Conservation (phyloP, 2,888 invertebrate genomes). For the Invenusta paracnida region DNA sequence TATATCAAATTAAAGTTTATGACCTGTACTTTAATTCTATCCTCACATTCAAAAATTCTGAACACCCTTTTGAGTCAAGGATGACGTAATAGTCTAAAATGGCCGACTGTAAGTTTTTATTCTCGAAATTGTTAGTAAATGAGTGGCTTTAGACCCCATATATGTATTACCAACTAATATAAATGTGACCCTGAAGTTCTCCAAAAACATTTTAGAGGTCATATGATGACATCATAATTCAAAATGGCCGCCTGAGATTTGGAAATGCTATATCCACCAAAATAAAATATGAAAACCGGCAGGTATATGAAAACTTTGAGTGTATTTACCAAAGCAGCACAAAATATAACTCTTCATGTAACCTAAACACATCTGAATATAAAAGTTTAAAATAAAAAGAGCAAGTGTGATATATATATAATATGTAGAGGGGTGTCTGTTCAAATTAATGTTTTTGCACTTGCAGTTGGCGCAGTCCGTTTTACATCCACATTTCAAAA, state of each 20-base stretch:
- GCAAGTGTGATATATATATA: not conserved
- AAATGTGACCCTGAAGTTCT: conserved; percentile 2
- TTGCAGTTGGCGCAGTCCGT: conserved; percentile 14
- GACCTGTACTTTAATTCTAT: too few relatives aligned
- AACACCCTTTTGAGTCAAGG: conserved; percentile 18
- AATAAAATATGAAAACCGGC: conserved; percentile 12
- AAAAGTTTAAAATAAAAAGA: not conserved
- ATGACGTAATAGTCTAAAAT: conserved; percentile 11
- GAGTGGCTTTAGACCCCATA: conserved; percentile 8
- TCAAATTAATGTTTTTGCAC: conserved; percentile 16
- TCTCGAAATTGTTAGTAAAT: not conserved
- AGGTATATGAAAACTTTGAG: conserved; percentile 10
- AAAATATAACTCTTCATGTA: conserved; percentile 23
- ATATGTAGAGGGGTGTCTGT: not conserved
- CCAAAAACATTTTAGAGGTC: conserved; percentile 7
- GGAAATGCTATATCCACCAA: conserved; percentile 7
- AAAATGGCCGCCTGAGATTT: conserved; percentile 20
- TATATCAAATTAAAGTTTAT: too few relatives aligned
- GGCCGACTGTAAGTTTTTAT: conserved; percentile 20
- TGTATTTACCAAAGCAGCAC: not conserved
- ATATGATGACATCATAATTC: conserved; percentile 2
- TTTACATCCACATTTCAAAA: too few relatives aligned
- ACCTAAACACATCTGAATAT: conserved; percentile 17
- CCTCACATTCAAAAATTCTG: too few relatives aligned
- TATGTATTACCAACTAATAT: conserved; percentile 5